Percentiles rank a stretch among this genome's conserved stretches.
These are phyloP conservation scores for Sciurus niger DNA, from an alignment of 2,113 vertebrate genomes.

Conservation along the genomic window DNA sequence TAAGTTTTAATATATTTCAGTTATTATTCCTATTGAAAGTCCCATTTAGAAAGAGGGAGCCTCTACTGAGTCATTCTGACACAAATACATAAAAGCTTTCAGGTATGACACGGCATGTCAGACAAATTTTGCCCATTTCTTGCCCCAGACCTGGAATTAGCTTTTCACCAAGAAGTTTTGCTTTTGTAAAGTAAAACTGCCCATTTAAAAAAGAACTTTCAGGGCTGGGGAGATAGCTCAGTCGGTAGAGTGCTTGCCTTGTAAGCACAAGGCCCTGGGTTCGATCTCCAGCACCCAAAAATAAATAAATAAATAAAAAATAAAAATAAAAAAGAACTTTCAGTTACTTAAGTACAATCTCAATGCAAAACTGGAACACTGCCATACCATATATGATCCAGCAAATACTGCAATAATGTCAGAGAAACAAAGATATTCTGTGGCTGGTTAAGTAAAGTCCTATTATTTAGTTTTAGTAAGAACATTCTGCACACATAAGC, in stretches of 20 bases:
- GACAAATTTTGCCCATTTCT: background rate
- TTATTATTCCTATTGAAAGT: slow-evolving; percentile 16
- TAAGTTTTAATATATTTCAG: slow-evolving; percentile 10
- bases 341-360: slow-evolving; percentile 51
- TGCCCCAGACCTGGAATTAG: background rate
- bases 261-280: no score
- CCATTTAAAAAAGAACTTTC: slow-evolving; percentile 19
- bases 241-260: no score
- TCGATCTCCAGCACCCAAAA: no score
- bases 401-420: background rate
- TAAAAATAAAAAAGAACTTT: background rate
- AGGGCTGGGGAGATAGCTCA: background rate
- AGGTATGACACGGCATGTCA: slow-evolving; percentile 45
- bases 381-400: background rate
- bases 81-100: background rate
- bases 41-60: background rate
- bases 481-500: background rate
- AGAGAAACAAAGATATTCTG: slow-evolving; percentile 47
- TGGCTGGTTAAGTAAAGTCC: slow-evolving; percentile 22
- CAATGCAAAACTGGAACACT: slow-evolving; percentile 57
- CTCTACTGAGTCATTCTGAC: slow-evolving; percentile 5
- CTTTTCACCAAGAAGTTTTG: slow-evolving; percentile 25
- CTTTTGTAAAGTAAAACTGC: background rate
- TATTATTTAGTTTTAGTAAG: slow-evolving; percentile 51
- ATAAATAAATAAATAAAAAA: no score